Percentiles rank a stretch among this genome's conserved stretches.
phyloP scores from a whole-genome alignment of 2,888 invertebrate species.

The Coronaproctus castanopsis region DNA sequence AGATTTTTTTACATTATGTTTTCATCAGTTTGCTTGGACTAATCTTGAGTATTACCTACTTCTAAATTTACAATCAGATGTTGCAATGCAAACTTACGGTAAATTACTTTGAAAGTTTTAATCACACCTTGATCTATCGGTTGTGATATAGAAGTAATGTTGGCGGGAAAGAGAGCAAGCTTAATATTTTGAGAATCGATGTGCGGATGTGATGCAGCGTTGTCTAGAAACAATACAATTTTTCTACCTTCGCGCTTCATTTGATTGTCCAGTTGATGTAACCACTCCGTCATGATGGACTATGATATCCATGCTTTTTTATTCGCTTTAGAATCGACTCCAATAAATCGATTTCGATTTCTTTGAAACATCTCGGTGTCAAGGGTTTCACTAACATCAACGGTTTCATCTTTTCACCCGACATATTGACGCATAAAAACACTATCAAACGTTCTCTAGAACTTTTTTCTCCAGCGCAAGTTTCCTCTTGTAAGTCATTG shows the following conservation, averaged over 20 bases:
- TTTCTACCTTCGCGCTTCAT: not conserved
- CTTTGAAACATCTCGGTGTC: slow-evolving; percentile 23
- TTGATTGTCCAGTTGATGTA: slow-evolving; percentile 1
- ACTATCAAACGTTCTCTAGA: slow-evolving; percentile 20
- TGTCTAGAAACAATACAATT: not conserved
- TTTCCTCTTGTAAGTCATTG: slow-evolving; percentile 21
- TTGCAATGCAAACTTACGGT: no score
- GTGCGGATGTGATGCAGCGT: not conserved
- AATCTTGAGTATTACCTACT: no score
- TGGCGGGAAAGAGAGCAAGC: not conserved
- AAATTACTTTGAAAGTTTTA: not conserved
- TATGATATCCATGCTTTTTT: slow-evolving; percentile 17
- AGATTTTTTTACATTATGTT: no score
- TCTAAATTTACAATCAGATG: no score
- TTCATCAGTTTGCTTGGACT: no score
- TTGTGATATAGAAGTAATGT: not conserved
- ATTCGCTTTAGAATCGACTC: slow-evolving; percentile 22
- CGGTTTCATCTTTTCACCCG: slow-evolving; percentile 21
- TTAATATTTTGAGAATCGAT: not conserved
- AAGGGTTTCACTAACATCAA: slow-evolving; percentile 24
- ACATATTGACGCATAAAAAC: slow-evolving; percentile 14
- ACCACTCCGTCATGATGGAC: slow-evolving; percentile 7
- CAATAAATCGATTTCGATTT: slow-evolving; percentile 18
- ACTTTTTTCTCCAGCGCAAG: slow-evolving; percentile 24
- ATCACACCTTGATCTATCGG: slow-evolving; percentile 1